These are phyloP conservation scores for Melieria crassipennis DNA, from an alignment of 2,888 invertebrate genomes.

Conservation along the genomic window DNA sequence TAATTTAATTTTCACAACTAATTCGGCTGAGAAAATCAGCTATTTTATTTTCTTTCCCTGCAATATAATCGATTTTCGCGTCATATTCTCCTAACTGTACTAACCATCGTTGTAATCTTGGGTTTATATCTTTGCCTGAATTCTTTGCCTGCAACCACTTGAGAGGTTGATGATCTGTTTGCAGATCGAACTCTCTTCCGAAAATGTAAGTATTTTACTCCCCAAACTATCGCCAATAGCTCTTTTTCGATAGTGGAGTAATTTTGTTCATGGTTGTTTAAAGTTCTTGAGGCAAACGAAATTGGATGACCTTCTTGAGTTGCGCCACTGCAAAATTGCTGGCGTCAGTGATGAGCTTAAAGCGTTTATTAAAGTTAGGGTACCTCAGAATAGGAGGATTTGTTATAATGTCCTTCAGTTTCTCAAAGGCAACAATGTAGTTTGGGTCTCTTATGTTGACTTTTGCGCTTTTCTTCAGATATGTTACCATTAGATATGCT, in stretches of 20 bases:
- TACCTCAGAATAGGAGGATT: slow-evolving; percentile 10
- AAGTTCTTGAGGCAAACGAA: slow-evolving; percentile 15
- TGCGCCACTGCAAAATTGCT: slow-evolving; percentile 20
- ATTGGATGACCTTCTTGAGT: slow-evolving; percentile 18
- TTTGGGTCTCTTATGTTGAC: too few species aligned
- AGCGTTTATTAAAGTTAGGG: slow-evolving; percentile 10
- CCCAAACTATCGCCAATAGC: slow-evolving; percentile 22
- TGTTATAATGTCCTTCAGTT: not conserved
- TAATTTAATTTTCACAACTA: too few species aligned
- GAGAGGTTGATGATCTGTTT: slow-evolving; percentile 41
- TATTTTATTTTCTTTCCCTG: slow-evolving; percentile 41
- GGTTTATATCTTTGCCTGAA: slow-evolving; percentile 39
- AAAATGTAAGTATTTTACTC: slow-evolving; percentile 55
- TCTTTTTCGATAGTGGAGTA: slow-evolving; percentile 16
- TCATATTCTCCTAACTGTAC: slow-evolving; percentile 39
- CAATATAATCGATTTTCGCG: slow-evolving; percentile 37
- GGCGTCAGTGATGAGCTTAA: slow-evolving; percentile 17
- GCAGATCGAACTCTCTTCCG: slow-evolving; percentile 45
- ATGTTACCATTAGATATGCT: too few species aligned
- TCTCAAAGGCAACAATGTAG: slow-evolving; percentile 12
- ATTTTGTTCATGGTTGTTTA: slow-evolving; percentile 19
- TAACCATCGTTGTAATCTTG: slow-evolving; percentile 39
- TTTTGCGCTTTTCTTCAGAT: too few species aligned
- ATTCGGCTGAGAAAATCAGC: slow-evolving; percentile 39
- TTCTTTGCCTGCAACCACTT: slow-evolving; percentile 40